phyloP scores from a whole-genome alignment of 2,888 invertebrate species.

The Drosophila algonquin region DNA sequence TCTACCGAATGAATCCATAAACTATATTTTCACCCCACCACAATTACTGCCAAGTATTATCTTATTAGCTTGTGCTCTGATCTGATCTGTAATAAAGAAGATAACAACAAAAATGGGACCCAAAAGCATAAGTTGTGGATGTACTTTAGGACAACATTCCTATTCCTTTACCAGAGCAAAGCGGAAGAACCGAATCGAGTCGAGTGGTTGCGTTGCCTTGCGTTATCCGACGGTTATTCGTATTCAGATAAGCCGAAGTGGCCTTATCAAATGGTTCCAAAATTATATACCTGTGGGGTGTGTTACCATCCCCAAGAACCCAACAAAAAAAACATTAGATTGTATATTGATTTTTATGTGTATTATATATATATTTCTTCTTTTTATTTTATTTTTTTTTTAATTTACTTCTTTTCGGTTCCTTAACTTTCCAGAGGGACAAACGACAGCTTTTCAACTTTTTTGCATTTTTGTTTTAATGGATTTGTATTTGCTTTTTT shows the following conservation, averaged over 20 bases:
- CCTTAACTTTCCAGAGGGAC: conserved; percentile 35
- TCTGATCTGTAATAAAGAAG: not conserved
- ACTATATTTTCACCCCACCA: not conserved
- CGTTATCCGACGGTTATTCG: not conserved
- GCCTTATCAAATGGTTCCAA: not conserved
- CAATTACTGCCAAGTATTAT: not conserved
- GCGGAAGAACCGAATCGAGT: not conserved
- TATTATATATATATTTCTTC: conserved; percentile 17
- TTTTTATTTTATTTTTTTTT: conserved; percentile 12
- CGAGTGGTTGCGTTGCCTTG: not conserved
- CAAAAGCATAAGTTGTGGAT: not conserved
- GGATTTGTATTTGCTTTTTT: not conserved
- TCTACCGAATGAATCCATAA: not conserved
- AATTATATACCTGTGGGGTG: not conserved
- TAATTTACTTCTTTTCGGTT: conserved; percentile 33
- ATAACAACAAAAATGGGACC: not conserved
- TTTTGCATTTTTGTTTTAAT: not conserved
- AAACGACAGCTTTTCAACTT: conserved; percentile 1
- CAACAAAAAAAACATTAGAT: not conserved
- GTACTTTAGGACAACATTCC: not conserved
- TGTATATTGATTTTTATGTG: not conserved
- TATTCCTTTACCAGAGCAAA: not conserved
- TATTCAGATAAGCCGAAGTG: not conserved
- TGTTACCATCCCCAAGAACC: not conserved
- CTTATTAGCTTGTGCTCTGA: not conserved